These are phyloP conservation scores for Ochropleura leucogaster DNA, from an alignment of 2,888 invertebrate genomes.

Conservation along the genomic window DNA sequence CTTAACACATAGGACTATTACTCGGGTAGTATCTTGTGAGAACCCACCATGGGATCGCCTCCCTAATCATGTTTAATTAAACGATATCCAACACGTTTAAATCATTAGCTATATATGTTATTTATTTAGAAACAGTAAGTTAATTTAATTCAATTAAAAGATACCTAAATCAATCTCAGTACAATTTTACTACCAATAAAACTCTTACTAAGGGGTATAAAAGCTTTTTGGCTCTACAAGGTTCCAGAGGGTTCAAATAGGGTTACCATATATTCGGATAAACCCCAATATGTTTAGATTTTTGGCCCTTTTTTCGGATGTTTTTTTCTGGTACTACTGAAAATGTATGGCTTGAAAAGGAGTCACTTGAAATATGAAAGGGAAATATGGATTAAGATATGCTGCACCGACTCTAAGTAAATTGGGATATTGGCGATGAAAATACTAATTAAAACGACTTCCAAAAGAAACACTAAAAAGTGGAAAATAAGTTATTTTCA, in stretches of 20 bases:
- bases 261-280: not conserved
- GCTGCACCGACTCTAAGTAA: not conserved
- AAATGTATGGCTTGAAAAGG: not conserved
- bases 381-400: not conserved
- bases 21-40: no score
- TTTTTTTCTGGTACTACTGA: not conserved
- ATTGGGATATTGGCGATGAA: no score
- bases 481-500: no score
- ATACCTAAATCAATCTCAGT: constrained; percentile 18
- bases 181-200: constrained; percentile 25
- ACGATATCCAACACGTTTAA: not conserved
- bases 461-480: no score
- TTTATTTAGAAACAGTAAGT: not conserved
- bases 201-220: not conserved
- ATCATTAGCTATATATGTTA: not conserved
- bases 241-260: not conserved
- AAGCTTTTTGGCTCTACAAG: not conserved
- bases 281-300: not conserved
- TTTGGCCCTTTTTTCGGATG: not conserved
- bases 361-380: not conserved
- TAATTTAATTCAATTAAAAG: not conserved
- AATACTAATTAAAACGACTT: no score
- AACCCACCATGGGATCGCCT: no score
- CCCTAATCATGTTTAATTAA: no score
- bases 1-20: no score